Conservation (phyloP, 2,888 invertebrate species). For the Reticulitermes lucifugus region DNA sequence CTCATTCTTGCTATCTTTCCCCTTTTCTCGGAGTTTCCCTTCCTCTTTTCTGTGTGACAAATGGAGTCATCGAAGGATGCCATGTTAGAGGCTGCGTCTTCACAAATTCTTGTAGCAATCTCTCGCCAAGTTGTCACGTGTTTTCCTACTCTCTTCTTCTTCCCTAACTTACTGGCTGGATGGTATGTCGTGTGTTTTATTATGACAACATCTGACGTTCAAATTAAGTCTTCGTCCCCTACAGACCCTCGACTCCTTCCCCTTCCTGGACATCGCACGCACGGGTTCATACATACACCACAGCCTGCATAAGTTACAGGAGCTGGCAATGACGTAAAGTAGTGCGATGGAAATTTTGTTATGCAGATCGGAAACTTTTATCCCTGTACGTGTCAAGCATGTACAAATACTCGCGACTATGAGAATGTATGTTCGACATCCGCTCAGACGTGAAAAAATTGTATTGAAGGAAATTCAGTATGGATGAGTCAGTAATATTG, state of each 20-base stretch:
- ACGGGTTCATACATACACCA: not conserved
- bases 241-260: not conserved
- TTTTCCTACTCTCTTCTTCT: not conserved
- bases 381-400: slow-evolving; percentile 27
- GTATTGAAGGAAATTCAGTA: not conserved
- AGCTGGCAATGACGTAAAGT: not conserved
- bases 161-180: not conserved
- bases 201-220: slow-evolving; percentile 39
- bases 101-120: slow-evolving; percentile 12
- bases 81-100: not conserved
- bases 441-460: too few relatives aligned
- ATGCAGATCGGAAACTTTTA: slow-evolving; percentile 14
- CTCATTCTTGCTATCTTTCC: too few relatives aligned
- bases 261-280: not conserved
- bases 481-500: not conserved
- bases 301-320: too few relatives aligned
- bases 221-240: slow-evolving; percentile 28
- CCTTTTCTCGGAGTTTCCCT: not conserved
- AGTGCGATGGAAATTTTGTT: not conserved
- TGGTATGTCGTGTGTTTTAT: slow-evolving; percentile 24
- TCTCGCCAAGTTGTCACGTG: slow-evolving; percentile 9
- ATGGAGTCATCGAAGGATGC: not conserved
- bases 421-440: too few relatives aligned
- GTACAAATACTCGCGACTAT: not conserved
- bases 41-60: slow-evolving; percentile 6